Base-by-base conservation (phyloP, 2,797 vertebrate genomes). In the Acanthurus leucopareius region DNA sequence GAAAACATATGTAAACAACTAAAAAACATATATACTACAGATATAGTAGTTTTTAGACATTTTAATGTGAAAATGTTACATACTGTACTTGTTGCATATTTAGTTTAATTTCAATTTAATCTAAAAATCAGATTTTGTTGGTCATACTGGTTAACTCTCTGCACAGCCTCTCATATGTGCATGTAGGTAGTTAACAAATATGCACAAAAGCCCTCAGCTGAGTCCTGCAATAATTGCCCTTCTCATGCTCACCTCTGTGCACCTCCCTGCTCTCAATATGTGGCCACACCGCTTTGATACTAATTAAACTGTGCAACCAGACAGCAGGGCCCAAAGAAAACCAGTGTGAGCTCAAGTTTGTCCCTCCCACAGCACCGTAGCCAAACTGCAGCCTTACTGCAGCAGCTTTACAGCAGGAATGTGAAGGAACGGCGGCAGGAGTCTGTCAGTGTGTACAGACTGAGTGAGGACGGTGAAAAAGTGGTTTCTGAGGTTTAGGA, bases 301-400 rank as follows among this genome's bases (percentile, higher is more conserved):
- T 70, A 90, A 86, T 90, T 90, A 83, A 89, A 81, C 62, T 73
- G 77, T 22, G 81, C 63, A 77, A 70, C 71, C 69, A 79, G 68
- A 72, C 80, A 51, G 66, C 32, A 71, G 65, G 59, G 51, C 63
- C 52, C 44, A 56, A 44, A 73, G 40, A 74, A 35, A 48, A 64
- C 9, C 40, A 20, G 77, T 22, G 71, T 57, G 61, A 66, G 63
- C 47, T 75, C 28, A 48, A 20, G 40, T 77, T 48, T 57, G 19
- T 69, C 28, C 72, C 61, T 49, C 73, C 66, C 77, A 73, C 48
- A 63, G 67, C 57, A 76, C 68, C 40, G 47, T 3, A 53, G 38
- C 49, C 42, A 7, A 40, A 40, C 38, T 48, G 45, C 44, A 59
- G 44, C n/a, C 61, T 20, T 58, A 73, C 62, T 67, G 15, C 42